Evolutionary conservation across 2,113 vertebrate species (phyloP).

Genomic region (Thamnophis sirtalis): DNA sequence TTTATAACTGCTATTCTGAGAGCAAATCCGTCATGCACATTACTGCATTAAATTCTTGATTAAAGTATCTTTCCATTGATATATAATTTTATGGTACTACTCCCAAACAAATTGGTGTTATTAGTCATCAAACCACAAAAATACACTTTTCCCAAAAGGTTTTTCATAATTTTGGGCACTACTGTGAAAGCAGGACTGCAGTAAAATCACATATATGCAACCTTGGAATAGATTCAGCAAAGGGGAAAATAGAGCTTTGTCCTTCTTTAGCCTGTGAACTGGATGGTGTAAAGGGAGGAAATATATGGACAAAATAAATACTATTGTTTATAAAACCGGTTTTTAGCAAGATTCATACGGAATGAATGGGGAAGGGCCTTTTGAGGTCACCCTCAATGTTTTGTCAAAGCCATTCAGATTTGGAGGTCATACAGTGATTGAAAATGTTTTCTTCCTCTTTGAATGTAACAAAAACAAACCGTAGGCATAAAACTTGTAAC

Average conservation of each 20-base stretch:
- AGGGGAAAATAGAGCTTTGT: neutral
- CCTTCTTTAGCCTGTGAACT: neutral
- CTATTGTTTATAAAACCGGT: neutral
- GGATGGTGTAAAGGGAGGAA: neutral
- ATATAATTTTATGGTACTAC: too few species aligned
- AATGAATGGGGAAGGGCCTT: neutral
- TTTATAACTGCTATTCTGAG: too few species aligned
- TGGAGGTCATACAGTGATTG: neutral
- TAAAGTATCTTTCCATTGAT: too few species aligned
- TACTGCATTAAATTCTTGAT: too few species aligned
- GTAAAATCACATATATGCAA: neutral
- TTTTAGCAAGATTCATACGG: neutral
- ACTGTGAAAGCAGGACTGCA: neutral
- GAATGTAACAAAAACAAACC: neutral
- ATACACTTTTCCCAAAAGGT: too few species aligned
- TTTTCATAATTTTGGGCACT: too few species aligned
- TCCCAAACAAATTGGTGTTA: too few species aligned
- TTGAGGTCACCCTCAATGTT: neutral
- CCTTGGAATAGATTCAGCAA: neutral
- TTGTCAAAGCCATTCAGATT: neutral
- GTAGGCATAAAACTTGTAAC: neutral
- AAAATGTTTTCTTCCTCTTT: neutral
- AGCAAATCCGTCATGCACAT: too few species aligned
- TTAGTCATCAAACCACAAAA: too few species aligned
- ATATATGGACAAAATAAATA: neutral